A percentile compares a stretch with the other conserved stretches of the same genome.
Evolutionary conservation across 2,888 invertebrate genomes (phyloP).

Genomic region (Terebella lapidaria): DNA sequence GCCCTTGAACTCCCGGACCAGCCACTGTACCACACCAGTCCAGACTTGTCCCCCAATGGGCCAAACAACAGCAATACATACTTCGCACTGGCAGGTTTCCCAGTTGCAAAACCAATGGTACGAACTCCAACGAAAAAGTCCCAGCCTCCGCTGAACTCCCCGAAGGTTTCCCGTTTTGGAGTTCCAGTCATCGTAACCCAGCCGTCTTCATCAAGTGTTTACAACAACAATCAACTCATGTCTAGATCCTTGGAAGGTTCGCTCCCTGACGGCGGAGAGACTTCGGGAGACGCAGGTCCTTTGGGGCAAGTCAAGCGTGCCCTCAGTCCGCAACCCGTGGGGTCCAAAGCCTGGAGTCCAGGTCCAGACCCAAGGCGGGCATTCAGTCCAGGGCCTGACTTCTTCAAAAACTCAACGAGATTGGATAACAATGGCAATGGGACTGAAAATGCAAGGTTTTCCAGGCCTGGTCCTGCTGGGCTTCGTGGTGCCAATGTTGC

Average conservation of each 20-base stretch:
- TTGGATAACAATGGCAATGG: background rate
- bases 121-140: background rate
- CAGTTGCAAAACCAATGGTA: background rate
- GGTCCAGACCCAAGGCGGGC: background rate
- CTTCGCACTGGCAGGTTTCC: background rate
- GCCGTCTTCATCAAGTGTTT: background rate
- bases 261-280: background rate
- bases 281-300: background rate
- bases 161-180: background rate
- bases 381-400: slow-evolving; percentile 1
- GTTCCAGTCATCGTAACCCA: background rate
- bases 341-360: background rate
- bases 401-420: background rate
- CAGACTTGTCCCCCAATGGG: background rate
- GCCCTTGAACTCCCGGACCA: background rate
- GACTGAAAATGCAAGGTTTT: background rate
- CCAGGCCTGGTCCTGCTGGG: background rate
- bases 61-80: background rate
- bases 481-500: background rate
- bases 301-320: background rate
- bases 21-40: background rate
- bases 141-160: background rate
- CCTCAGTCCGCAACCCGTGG: background rate
- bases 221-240: background rate
- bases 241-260: background rate